Evolutionary conservation across 2,888 invertebrate genomes (phyloP).

Genomic region (Meteorus cinctellus): DNA sequence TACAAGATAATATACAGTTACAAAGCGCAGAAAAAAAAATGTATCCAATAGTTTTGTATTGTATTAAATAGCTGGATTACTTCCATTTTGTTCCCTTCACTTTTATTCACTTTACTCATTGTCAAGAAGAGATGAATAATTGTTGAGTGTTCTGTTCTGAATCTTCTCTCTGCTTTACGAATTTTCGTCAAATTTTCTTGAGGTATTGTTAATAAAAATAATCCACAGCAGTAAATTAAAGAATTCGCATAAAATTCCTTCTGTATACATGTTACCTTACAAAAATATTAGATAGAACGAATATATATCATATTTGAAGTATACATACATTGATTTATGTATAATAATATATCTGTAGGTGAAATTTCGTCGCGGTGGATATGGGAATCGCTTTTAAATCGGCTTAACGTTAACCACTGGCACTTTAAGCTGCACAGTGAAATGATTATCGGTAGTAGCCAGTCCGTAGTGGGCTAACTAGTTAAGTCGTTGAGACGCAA

Average conservation of each 20-base stretch:
- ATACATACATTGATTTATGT: constrained; percentile 30
- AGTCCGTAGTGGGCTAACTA: constrained; percentile 57
- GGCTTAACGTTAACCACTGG: constrained; percentile 74
- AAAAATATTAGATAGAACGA: background rate
- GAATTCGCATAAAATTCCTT: too few species aligned
- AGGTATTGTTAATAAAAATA: too few species aligned
- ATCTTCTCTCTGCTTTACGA: too few species aligned
- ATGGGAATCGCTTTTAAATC: constrained; percentile 73
- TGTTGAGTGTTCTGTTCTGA: too few species aligned
- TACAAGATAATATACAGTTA: constrained; percentile 30
- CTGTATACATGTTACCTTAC: background rate
- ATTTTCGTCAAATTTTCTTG: too few species aligned
- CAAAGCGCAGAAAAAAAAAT: background rate
- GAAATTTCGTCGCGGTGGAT: constrained; percentile 36
- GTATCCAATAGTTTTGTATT: too few species aligned
- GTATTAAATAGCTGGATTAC: too few species aligned
- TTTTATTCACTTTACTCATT: background rate
- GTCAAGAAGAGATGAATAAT: too few species aligned
- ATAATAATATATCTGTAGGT: constrained; percentile 20
- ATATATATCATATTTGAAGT: background rate
- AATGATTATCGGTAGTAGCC: constrained; percentile 73
- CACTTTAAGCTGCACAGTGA: constrained; percentile 74
- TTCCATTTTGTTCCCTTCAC: too few species aligned
- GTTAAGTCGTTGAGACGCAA: constrained; percentile 46
- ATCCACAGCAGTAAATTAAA: too few species aligned